These are phyloP conservation scores for Monopterus albus DNA, from an alignment of 2,113 vertebrate genomes.

Conservation along the genomic window DNA sequence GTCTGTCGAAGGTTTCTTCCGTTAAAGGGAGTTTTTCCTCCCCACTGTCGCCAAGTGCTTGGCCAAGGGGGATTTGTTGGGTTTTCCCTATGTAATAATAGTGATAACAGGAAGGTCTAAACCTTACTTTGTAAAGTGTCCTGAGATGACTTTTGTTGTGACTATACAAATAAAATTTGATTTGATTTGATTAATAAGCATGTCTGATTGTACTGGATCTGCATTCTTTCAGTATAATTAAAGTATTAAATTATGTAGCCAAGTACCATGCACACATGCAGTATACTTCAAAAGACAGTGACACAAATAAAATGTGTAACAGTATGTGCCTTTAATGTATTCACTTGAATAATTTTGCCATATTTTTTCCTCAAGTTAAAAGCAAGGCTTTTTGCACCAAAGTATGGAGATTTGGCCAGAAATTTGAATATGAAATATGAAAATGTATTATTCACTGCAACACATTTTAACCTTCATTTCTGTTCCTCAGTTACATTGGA, in stretches of 20 bases:
- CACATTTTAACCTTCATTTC: conserved; percentile 33
- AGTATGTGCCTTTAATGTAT: conserved; percentile 41
- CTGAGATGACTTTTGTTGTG: no score
- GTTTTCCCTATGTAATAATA: no score
- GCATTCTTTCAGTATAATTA: conserved; percentile 16
- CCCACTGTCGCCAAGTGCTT: no score
- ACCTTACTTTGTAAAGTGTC: no score
- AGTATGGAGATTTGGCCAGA: conserved; percentile 31
- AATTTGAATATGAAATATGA: conserved; percentile 25
- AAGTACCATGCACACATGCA: conserved; percentile 6
- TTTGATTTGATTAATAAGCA: no score
- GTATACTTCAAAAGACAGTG: conserved; percentile 47
- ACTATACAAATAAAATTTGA: no score
- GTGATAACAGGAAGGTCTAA: no score
- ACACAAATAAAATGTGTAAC: conserved; percentile 53
- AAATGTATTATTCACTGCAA: conserved; percentile 29
- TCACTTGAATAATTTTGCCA: conserved; percentile 38
- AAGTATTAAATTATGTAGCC: conserved; percentile 44
- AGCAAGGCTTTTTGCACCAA: conserved; percentile 20
- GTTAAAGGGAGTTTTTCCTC: no score
- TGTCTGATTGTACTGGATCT: background rate
- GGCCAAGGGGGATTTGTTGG: no score
- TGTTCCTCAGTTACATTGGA: background rate
- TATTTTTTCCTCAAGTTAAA: conserved; percentile 30
- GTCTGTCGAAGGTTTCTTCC: no score